phyloP scores from a whole-genome alignment of 2,888 invertebrate species.

The Leucoma salicis region DNA sequence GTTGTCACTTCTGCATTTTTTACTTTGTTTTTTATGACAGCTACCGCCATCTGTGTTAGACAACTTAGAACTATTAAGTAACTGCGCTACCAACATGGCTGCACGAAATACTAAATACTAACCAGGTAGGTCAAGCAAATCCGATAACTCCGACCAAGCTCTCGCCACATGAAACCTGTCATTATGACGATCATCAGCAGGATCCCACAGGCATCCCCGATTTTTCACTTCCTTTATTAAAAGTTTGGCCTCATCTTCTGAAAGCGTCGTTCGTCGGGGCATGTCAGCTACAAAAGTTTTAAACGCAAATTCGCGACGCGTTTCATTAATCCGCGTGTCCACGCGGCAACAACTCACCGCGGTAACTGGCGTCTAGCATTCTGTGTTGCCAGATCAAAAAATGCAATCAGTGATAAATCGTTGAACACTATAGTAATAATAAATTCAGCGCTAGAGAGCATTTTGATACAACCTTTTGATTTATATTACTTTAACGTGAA shows the following conservation, averaged over 20 bases:
- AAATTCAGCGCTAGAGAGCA: no score
- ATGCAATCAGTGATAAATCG: no score
- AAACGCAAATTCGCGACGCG: constrained; percentile 16
- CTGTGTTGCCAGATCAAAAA: constrained; percentile 20
- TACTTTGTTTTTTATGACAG: no score
- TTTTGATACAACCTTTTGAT: no score
- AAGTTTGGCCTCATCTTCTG: constrained; percentile 17
- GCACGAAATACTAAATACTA: no score
- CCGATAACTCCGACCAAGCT: constrained; percentile 48
- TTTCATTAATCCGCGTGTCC: constrained; percentile 33
- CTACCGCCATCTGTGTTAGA: constrained; percentile 29
- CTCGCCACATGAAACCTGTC: constrained; percentile 35
- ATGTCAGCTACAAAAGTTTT: background rate
- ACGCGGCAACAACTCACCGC: constrained; percentile 30
- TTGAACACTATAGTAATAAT: no score
- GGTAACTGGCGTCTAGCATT: constrained; percentile 31
- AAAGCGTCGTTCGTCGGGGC: constrained; percentile 17
- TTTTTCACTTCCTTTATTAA: constrained; percentile 45
- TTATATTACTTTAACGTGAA: no score
- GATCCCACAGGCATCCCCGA: constrained; percentile 48
- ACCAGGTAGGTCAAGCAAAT: constrained; percentile 43
- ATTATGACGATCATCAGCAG: constrained; percentile 39
- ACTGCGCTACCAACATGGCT: background rate
- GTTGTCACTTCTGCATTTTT: no score
- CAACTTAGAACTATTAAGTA: constrained; percentile 1